A percentile compares a stretch with the other conserved stretches of the same genome.
phyloP scores from a whole-genome alignment of 2,888 invertebrate genomes.

The Hirtodrosophila histrioides region DNA sequence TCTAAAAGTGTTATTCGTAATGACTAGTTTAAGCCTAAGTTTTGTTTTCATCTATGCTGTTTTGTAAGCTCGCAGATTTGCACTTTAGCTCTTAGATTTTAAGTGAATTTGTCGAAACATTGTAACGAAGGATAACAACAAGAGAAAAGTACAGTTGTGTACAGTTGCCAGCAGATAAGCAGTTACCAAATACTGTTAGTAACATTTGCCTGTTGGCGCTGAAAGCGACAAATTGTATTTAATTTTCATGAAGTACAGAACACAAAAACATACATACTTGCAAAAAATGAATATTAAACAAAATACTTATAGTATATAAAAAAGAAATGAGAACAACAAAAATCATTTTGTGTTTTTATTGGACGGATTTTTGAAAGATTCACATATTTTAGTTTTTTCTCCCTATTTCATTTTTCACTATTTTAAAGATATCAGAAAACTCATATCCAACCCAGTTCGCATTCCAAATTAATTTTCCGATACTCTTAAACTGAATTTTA shows the following conservation, averaged over 20 bases:
- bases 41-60: conserved; percentile 35
- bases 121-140: conserved; percentile 1
- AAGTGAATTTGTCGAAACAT: conserved; percentile 31
- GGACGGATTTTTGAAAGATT: conserved; percentile 16
- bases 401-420: neutral
- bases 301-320: conserved; percentile 49
- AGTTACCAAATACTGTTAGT: conserved; percentile 42
- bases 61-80: neutral
- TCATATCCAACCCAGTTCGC: no score
- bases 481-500: no score
- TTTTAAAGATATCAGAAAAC: no score
- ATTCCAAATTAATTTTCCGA: no score
- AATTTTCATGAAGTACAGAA: conserved; percentile 58
- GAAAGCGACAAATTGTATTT: conserved; percentile 37
- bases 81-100: conserved; percentile 22
- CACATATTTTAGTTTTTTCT: conserved; percentile 3
- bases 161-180: conserved; percentile 26
- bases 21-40: conserved; percentile 42
- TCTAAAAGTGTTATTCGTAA: conserved; percentile 56
- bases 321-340: conserved; percentile 50
- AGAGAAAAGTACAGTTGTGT: conserved; percentile 27
- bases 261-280: conserved; percentile 27
- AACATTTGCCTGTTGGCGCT: conserved; percentile 25
- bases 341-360: conserved; percentile 67
- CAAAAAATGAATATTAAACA: conserved; percentile 54